Conservation (phyloP, 2,797 vertebrate genomes). For the Odontamblyopus lacepedii region DNA sequence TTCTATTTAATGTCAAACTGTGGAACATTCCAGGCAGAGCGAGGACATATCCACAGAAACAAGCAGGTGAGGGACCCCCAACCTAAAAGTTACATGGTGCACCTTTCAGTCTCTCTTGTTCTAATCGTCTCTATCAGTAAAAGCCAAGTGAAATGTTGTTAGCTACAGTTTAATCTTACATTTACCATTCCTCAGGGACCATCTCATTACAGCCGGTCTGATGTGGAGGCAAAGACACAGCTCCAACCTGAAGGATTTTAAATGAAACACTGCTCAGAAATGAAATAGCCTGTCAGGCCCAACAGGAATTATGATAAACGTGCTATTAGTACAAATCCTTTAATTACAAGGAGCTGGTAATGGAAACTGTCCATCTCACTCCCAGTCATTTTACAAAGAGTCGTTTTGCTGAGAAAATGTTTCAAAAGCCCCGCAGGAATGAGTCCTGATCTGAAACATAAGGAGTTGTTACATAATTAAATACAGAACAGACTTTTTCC, state of each 20-base stretch:
- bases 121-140: no score
- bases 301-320: slow-evolving; percentile 75
- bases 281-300: slow-evolving; percentile 74
- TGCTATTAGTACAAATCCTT: slow-evolving; percentile 74
- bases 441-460: slow-evolving; percentile 46
- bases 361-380: slow-evolving; percentile 76
- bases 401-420: slow-evolving; percentile 66
- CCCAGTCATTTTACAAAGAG: slow-evolving; percentile 60
- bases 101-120: no score
- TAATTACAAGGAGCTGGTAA: slow-evolving; percentile 74
- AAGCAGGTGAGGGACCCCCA: no score
- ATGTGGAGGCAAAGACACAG: slow-evolving; percentile 55
- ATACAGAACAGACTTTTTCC: no score
- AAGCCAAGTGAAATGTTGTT: no score
- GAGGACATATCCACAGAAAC: no score
- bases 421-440: slow-evolving; percentile 42
- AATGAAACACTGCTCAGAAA: slow-evolving; percentile 62
- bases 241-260: slow-evolving; percentile 60
- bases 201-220: slow-evolving; percentile 53
- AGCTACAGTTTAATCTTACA: neutral
- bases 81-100: no score
- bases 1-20: no score
- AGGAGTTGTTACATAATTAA: neutral
- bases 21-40: no score
- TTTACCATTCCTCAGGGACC: neutral